Evolutionary conservation across 2,797 vertebrate genomes (phyloP), one percentile per base, ranked within the genome.

Genomic region (Botia kubotai): DNA sequence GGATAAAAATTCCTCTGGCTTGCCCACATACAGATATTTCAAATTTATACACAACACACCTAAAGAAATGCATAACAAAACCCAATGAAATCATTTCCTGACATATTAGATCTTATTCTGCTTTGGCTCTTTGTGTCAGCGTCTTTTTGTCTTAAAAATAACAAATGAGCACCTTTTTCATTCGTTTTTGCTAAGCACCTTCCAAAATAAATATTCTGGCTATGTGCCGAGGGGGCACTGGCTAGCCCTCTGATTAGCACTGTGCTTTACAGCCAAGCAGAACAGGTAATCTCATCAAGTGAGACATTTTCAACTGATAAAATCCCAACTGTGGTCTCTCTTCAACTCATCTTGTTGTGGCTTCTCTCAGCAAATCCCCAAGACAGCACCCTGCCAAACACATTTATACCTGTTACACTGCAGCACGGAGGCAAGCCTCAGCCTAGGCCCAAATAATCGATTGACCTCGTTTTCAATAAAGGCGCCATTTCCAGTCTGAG

Each of bases 381-480:
- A 80, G 88, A 87, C 89, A 69, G 83, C 82, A 48, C 81, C 85
- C 65, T 90, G 83, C 77, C 83, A 86, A 86, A 77, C 50, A 66
- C 80, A 87, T 92, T 93, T 94, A 95, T 93, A 94, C 92, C 93
- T 94, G 90, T 83, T 83, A 91, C 85, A 83, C 71, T 82, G 87
- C 74, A 85, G 89, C 82, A 80, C 57, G 85, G 79, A 36, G 85
- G 87, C 87, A 85, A 87, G 84, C 85, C 86, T 74, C 87, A 91
- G 91, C 92, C 91, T 88, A 92, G 90, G 92, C 92, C 92, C 90
- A 91, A 93, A 91, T 92, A 94, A 95, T 94, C 94, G 93, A 93
- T 95, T 95, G 95, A 95, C 94, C 87, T 88, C 92, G 90, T 95
- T 96, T 96, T 95, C 95, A 95, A 93, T 93, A 91, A 92, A 90